Evolutionary conservation across 2,797 vertebrate species (phyloP).

Genomic region (Philypnodon macrostomus): DNA sequence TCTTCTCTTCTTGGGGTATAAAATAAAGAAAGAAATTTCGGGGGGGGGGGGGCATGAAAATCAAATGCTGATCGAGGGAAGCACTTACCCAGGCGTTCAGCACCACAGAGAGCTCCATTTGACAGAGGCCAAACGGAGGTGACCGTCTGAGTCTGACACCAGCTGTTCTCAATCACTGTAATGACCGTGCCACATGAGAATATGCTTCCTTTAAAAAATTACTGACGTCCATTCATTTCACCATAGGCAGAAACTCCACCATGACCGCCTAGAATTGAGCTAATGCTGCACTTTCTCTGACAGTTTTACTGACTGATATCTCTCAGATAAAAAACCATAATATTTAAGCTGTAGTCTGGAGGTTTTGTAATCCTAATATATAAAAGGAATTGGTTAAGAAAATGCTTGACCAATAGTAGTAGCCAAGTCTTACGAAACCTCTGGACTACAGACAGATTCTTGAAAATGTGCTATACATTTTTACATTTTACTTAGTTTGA

Average conservation of each 20-base stretch:
- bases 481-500: no score
- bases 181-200: conserved; percentile 33
- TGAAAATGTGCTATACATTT: no score
- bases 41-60: no score
- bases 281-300: not conserved
- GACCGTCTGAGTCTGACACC: conserved; percentile 20
- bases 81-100: conserved; percentile 23
- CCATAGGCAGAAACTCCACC: not conserved
- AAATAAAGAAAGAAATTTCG: not conserved
- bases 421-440: no score
- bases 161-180: conserved; percentile 51
- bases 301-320: no score
- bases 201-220: conserved; percentile 21
- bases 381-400: no score
- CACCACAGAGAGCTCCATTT: conserved; percentile 42
- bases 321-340: no score
- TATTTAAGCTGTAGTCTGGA: no score
- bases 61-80: not conserved
- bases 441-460: no score
- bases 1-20: not conserved
- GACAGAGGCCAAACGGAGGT: conserved; percentile 22
- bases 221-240: conserved; percentile 6
- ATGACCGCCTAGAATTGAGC: not conserved
- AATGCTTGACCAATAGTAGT: no score
- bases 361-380: no score